These are phyloP conservation scores for Apantesis nais DNA, from an alignment of 2,888 invertebrate genomes.

Conservation along the genomic window DNA sequence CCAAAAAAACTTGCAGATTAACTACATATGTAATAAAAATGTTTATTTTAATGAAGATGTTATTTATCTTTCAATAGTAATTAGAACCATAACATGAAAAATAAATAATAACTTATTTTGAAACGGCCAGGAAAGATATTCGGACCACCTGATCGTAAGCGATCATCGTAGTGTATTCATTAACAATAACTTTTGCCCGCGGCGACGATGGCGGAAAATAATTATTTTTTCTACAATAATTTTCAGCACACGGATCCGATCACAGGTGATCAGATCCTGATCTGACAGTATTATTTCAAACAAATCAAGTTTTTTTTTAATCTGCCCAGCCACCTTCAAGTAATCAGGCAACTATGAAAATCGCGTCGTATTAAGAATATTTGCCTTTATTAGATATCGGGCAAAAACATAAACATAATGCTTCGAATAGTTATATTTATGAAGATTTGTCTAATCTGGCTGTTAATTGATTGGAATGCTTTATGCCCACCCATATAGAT, in stretches of 20 bases:
- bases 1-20: constrained; percentile 10
- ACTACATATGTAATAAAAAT: constrained; percentile 23
- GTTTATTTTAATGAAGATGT: constrained; percentile 23
- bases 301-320: not conserved
- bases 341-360: not conserved
- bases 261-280: not conserved
- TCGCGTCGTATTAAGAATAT: not conserved
- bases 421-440: not conserved
- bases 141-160: not conserved
- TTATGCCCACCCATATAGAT: not conserved
- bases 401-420: not conserved
- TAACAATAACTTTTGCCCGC: not conserved
- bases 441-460: not conserved
- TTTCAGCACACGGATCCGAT: not conserved
- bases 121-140: constrained; percentile 21
- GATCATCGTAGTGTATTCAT: not conserved
- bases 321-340: not conserved
- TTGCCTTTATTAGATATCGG: not conserved
- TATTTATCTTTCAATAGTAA: constrained; percentile 25
- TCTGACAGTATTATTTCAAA: not conserved
- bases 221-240: not conserved
- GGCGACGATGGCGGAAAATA: not conserved
- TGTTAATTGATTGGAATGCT: not conserved
- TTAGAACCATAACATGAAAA: constrained; percentile 27
- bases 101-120: constrained; percentile 22